A percentile compares a stretch with the other conserved stretches of the same genome.
phyloP scores from a whole-genome alignment of 2,888 invertebrate genomes.

The Imbricaverruca yamaguchii region DNA sequence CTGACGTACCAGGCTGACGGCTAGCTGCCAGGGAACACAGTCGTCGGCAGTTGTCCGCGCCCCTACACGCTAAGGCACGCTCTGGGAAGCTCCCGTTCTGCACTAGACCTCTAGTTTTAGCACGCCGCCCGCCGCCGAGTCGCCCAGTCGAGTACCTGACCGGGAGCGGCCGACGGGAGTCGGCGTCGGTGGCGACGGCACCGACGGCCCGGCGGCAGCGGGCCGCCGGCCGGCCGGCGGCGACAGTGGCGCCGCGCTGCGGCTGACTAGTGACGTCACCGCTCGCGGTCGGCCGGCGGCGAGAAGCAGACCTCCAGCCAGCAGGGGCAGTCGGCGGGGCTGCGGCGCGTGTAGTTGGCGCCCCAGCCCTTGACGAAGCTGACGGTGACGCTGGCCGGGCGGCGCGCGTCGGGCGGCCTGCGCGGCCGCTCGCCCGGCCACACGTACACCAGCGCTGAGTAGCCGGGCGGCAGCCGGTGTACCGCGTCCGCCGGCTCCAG shows the following conservation, averaged over 20 bases:
- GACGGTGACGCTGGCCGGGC: slow-evolving; percentile 74
- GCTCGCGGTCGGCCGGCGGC: neutral
- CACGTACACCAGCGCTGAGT: slow-evolving; percentile 79
- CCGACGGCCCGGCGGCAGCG: neutral
- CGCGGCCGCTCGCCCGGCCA: slow-evolving; percentile 40
- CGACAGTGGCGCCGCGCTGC: neutral
- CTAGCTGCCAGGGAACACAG: neutral
- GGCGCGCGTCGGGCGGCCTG: slow-evolving; percentile 34
- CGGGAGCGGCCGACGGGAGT: no score
- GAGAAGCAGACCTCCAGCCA: slow-evolving; percentile 77
- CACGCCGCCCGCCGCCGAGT: no score
- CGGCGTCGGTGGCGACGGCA: no score
- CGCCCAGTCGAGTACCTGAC: no score
- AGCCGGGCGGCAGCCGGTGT: slow-evolving; percentile 71
- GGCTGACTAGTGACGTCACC: slow-evolving; percentile 19
- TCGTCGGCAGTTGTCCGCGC: neutral
- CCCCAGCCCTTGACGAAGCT: slow-evolving; percentile 95
- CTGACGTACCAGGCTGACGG: neutral
- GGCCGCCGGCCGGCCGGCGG: neutral
- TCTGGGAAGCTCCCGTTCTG: neutral
- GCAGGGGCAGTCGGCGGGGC: slow-evolving; percentile 82
- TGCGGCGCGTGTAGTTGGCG: slow-evolving; percentile 70
- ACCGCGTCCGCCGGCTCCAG: slow-evolving; percentile 57
- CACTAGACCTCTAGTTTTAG: neutral
- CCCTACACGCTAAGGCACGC: slow-evolving; percentile 6